Percentiles rank a stretch among this genome's conserved stretches.
These are phyloP conservation scores for Galerucella calmariensis DNA, from an alignment of 2,888 invertebrate genomes.

Conservation along the genomic window DNA sequence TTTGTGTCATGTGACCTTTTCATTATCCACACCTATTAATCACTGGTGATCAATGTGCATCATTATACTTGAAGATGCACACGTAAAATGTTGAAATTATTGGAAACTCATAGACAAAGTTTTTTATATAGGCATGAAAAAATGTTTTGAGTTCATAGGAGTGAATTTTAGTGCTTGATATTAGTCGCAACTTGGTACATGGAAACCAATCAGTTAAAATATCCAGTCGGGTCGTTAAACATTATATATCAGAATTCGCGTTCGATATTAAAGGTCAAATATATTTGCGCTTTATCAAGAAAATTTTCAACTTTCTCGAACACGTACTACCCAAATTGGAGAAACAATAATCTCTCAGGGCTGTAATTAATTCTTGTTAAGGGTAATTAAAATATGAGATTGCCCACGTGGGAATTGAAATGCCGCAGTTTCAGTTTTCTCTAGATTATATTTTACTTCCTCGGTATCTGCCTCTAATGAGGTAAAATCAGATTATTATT, in stretches of 20 bases:
- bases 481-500: conserved; percentile 61
- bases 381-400: conserved; percentile 63
- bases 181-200: no score
- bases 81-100: no score
- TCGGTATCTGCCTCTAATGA: conserved; percentile 62
- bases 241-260: neutral
- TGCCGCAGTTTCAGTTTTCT: conserved; percentile 59
- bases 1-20: no score
- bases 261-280: neutral
- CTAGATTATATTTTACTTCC: conserved; percentile 60
- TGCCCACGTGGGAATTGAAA: conserved; percentile 59
- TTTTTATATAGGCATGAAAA: no score
- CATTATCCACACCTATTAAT: no score
- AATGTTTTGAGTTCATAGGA: no score
- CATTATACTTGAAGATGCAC: no score
- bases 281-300: conserved; percentile 26
- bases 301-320: conserved; percentile 34
- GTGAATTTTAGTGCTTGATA: no score
- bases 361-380: conserved; percentile 57
- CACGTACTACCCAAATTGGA: conserved; percentile 50
- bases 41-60: no score
- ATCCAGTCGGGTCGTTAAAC: neutral
- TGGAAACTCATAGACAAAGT: no score
- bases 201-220: no score
- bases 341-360: conserved; percentile 57